These are phyloP conservation scores for Platycheirus rosarum DNA, from an alignment of 2,888 invertebrate genomes.

Conservation along the genomic window DNA sequence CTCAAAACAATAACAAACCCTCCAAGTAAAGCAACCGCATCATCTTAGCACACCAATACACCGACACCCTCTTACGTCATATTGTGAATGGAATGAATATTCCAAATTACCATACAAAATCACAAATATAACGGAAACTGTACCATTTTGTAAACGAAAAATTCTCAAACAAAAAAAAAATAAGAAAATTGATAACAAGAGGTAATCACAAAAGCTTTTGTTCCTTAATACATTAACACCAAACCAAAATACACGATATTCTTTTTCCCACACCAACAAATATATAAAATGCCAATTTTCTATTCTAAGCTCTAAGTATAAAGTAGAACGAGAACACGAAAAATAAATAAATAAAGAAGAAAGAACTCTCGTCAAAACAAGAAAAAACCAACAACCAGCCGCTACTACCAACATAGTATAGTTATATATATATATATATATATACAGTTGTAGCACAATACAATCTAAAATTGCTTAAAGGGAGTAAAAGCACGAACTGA, in stretches of 20 bases:
- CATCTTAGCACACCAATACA: too few species aligned
- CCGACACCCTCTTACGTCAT: too few species aligned
- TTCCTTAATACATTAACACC: constrained; percentile 3
- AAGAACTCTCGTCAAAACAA: constrained; percentile 42
- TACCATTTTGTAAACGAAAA: constrained; percentile 47
- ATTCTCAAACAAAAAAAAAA: constrained; percentile 49
- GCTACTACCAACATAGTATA: constrained; percentile 70
- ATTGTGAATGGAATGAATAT: constrained; percentile 1
- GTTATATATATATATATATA: too few species aligned
- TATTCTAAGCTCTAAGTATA: too few species aligned
- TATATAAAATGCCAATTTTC: constrained; percentile 4
- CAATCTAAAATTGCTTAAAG: constrained; percentile 46
- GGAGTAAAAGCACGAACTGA: constrained; percentile 21
- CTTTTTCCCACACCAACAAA: constrained; percentile 2
- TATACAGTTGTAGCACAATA: constrained; percentile 77
- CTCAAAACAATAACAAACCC: too few species aligned
- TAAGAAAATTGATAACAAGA: constrained; percentile 58
- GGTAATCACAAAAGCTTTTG: constrained; percentile 44
- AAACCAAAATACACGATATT: constrained; percentile 18
- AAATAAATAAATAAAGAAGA: constrained; percentile 60
- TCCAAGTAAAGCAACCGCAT: too few species aligned
- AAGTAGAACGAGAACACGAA: constrained; percentile 55
- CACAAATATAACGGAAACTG: constrained; percentile 51
- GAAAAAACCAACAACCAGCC: constrained; percentile 26
- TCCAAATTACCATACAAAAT: constrained; percentile 23